phyloP scores from a whole-genome alignment of 2,888 invertebrate genomes.

The Terebella lapidaria region DNA sequence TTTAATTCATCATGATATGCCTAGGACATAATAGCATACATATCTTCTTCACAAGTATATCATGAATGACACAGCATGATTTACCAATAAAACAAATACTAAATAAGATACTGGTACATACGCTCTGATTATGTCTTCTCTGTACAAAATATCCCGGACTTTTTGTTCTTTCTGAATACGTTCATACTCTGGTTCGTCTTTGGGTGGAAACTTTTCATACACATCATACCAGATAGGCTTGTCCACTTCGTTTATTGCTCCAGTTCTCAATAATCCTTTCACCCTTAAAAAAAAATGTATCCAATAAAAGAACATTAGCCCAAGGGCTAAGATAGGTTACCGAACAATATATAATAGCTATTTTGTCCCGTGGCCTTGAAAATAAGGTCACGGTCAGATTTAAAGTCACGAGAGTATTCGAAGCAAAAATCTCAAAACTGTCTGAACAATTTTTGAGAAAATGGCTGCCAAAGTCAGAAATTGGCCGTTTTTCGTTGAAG shows the following conservation, averaged over 20 bases:
- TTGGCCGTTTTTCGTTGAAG: too few relatives aligned
- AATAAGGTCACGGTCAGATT: too few relatives aligned
- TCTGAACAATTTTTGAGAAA: too few relatives aligned
- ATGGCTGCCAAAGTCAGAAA: too few relatives aligned
- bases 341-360: too few relatives aligned
- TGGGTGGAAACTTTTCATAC: conserved; percentile 85
- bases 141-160: conserved; percentile 38
- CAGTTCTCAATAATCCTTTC: conserved; percentile 71
- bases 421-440: too few relatives aligned
- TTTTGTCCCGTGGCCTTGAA: too few relatives aligned
- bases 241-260: conserved; percentile 75
- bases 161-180: conserved; percentile 29
- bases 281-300: too few relatives aligned
- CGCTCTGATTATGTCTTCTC: conserved; percentile 66
- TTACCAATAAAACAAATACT: neutral
- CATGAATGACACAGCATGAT: neutral
- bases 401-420: too few relatives aligned
- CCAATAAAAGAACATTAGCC: too few relatives aligned
- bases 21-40: neutral
- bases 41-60: neutral
- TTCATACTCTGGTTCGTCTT: conserved; percentile 73
- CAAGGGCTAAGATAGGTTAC: too few relatives aligned
- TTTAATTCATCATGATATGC: neutral
- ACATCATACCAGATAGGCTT: conserved; percentile 90
- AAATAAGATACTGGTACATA: conserved; percentile 55